Evolutionary conservation across 2,113 vertebrate species (phyloP), one percentile per base, ranked within the genome.

Genomic region (Dipodomys merriami): DNA sequence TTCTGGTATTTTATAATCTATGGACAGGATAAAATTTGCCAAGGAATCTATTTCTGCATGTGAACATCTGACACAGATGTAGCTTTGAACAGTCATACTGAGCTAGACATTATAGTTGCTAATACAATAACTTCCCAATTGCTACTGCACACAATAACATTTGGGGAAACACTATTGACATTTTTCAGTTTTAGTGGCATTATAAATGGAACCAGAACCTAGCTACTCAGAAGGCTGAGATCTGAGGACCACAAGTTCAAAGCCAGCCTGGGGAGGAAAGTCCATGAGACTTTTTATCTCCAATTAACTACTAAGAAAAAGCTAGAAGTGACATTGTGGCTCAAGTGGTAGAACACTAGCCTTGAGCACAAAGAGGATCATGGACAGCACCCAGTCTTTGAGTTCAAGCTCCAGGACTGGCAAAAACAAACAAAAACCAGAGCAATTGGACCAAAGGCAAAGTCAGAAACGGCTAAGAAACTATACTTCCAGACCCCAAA

Each of bases 111-210:
- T 86, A 79, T 49, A 4, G 29, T 68, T 72, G 19, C 39, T 64
- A 35, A 46, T 67, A 89, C 44, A 68, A 91, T 68, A 73, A 44
- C 73, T n/a, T 94, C 57, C 67, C 68, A 46, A 22, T 77, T 64
- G 68, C 0, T 81, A 6, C 1, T 46, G 18, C 39, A 83, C 53
- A 64, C 71, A 89, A 69, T 27, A 73, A 83, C 49, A 64, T 74
- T 64, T 62, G 79, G 33, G 29, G 60, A 65, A 84, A 85, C 3
- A 9, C 64, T 53, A 62, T 35, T 73, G 69, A 72, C n/a, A 85
- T 84, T 83, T 57, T 91, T 83, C 85, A 90, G 67, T 30, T 90
- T 22, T 73, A 64, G 1, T 94, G 87, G 65, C 46, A 44, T 85
- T 83, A 93, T 68, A 62, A 94, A 46, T 27, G 15, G 62, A 91